Base-by-base conservation (phyloP, 2,888 invertebrate species). In the Macaria notata region DNA sequence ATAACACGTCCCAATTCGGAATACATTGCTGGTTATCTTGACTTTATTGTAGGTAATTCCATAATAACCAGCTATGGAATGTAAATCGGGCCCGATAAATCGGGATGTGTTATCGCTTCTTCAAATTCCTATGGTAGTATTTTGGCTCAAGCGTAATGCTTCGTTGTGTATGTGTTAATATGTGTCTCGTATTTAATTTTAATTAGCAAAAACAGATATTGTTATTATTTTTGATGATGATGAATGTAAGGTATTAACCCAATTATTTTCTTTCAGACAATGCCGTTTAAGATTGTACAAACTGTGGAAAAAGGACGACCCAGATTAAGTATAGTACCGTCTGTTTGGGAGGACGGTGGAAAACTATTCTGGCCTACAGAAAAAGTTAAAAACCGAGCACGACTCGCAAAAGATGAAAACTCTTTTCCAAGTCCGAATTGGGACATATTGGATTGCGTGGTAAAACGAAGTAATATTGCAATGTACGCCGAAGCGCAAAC, bases 321-420 rank as follows among this genome's bases (percentile, higher is more conserved):
- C 31, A 49, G 49, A 57, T 39, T 57, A 57, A 57, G 57, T 49
- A 57, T 57, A 31, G 52, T 52, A 41, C 52, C 49, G 9, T 52
- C 47, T 43, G 33, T 54, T 47, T 59, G 59, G 55, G 55, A 59
- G 36, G 55, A 55, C 31, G 42, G 33, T 55, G 59, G 59, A 29
- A 55, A 59, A 46, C 55, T 59, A 55, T 59, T 59, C 31, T 59
- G 55, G 59, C 59, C 59, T 9, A 45, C 55, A 52, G 52, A 59
- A 59, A 55, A 59, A 49, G 31, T 55, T 52, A 52, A 57, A 53
- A 57, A 57, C 53, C 53, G 57, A 57, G 53, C 57, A 41, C 57
- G 57, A 41, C 53, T 57, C 30, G 49, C 30, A 57, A 57, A 42
- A 49, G 57, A 53, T 42, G 57, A 57, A 31, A 41, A 30, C 31